These are phyloP conservation scores for Andrena cerasifolii DNA, from an alignment of 1,140 invertebrate species.

Conservation along the genomic window DNA sequence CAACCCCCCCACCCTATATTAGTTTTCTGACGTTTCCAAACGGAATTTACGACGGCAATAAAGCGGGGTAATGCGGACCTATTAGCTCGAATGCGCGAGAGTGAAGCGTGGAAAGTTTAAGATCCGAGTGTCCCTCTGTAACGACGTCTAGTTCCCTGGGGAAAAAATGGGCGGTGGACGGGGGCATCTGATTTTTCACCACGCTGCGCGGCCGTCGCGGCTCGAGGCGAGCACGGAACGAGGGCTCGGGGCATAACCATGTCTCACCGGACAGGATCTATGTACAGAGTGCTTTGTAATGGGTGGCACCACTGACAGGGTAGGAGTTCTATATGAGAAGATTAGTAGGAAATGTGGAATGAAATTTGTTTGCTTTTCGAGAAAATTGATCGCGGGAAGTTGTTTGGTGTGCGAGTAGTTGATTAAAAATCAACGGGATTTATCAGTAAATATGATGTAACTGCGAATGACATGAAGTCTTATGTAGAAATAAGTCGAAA, in stretches of 20 bases:
- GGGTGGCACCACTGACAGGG: too few species aligned
- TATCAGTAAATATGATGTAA: too few species aligned
- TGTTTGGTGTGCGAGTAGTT: too few species aligned
- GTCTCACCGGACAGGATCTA: background rate
- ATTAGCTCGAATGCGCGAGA: slow-evolving; percentile 55
- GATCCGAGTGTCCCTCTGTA: slow-evolving; percentile 34
- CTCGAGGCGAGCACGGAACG: background rate
- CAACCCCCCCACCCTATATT: slow-evolving; percentile 46
- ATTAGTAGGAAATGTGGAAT: too few species aligned
- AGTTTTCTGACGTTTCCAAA: slow-evolving; percentile 57
- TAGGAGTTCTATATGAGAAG: too few species aligned
- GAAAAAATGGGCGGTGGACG: background rate
- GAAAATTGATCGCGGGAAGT: too few species aligned
- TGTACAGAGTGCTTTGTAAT: too few species aligned
- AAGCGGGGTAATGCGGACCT: slow-evolving; percentile 56
- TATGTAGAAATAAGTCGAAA: too few species aligned
- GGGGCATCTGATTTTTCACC: background rate
- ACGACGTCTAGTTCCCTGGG: slow-evolving; percentile 42
- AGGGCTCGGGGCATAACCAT: background rate
- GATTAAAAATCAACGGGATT: too few species aligned
- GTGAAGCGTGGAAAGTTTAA: slow-evolving; percentile 36
- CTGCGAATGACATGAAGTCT: too few species aligned
- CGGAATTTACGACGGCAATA: slow-evolving; percentile 64
- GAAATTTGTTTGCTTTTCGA: too few species aligned
- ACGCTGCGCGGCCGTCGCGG: background rate